These are phyloP conservation scores for Megaceryle alcyon DNA, from an alignment of 2,797 vertebrate species.

Conservation along the genomic window DNA sequence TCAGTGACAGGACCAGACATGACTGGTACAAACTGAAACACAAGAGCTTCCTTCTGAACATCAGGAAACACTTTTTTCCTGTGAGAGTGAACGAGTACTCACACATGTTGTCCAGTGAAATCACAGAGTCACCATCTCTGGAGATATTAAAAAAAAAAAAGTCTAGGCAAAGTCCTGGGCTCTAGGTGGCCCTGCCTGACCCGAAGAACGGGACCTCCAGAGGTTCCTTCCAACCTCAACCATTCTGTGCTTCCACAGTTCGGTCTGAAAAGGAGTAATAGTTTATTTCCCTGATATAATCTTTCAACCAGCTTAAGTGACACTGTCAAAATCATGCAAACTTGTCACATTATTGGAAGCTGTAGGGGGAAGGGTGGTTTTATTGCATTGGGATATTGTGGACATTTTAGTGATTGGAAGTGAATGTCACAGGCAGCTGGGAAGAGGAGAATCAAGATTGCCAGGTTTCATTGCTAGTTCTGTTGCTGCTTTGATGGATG, in stretches of 20 bases:
- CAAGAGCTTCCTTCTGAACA: background rate
- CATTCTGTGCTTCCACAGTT: background rate
- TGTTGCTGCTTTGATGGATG: background rate
- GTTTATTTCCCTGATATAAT: background rate
- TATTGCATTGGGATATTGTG: background rate
- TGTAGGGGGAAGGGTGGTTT: background rate
- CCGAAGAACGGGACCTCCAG: accelerated
- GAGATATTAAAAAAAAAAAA: background rate
- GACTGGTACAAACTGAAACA: background rate
- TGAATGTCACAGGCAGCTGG: accelerated
- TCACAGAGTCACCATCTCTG: background rate
- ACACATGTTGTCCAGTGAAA: no score
- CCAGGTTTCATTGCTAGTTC: background rate
- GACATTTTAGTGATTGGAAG: background rate
- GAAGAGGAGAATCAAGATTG: background rate
- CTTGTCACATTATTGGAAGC: background rate
- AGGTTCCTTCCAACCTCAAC: background rate
- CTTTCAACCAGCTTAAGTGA: background rate
- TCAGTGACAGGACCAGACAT: background rate
- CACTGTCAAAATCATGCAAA: background rate
- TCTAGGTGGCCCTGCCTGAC: background rate
- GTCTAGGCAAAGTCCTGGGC: background rate
- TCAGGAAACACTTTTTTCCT: background rate
- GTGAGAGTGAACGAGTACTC: background rate
- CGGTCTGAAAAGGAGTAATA: background rate